A percentile compares a stretch with the other conserved stretches of the same genome.
Conservation (phyloP, 2,888 invertebrate species). For the Ophioninae sp. region DNA sequence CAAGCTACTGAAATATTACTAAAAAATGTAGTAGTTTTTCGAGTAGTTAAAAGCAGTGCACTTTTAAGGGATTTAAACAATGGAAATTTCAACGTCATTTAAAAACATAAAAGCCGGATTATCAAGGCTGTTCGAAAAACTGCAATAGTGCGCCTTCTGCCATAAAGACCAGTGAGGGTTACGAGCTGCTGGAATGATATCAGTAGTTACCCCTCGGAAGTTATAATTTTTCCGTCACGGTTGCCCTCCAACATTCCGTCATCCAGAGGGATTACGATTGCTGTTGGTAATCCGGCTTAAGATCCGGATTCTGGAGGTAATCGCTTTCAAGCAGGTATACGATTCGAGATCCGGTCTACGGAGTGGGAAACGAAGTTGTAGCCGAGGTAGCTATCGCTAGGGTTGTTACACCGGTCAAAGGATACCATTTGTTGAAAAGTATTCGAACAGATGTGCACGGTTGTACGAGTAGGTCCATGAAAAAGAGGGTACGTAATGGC, state of each 20-base stretch:
- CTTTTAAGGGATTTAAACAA: too few relatives aligned
- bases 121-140: not conserved
- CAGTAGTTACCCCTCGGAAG: not conserved
- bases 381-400: not conserved
- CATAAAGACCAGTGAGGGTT: not conserved
- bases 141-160: not conserved
- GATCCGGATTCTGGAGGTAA: not conserved
- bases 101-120: not conserved
- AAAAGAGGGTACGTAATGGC: slow-evolving; percentile 26
- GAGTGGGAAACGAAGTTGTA: slow-evolving; percentile 2
- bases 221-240: slow-evolving; percentile 7
- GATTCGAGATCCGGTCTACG: slow-evolving; percentile 7
- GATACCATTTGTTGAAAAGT: slow-evolving; percentile 22
- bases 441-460: slow-evolving; percentile 27
- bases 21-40: too few relatives aligned
- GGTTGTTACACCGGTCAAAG: slow-evolving; percentile 12
- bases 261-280: slow-evolving; percentile 15
- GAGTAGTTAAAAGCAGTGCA: too few relatives aligned
- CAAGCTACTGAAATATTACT: too few relatives aligned
- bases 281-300: slow-evolving; percentile 17
- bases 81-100: not conserved
- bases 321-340: not conserved
- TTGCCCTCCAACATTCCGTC: not conserved
- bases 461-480: slow-evolving; percentile 12
- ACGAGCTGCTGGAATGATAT: not conserved